Base-by-base conservation (phyloP, 2,797 vertebrate genomes). In the Crax fasciolata region DNA sequence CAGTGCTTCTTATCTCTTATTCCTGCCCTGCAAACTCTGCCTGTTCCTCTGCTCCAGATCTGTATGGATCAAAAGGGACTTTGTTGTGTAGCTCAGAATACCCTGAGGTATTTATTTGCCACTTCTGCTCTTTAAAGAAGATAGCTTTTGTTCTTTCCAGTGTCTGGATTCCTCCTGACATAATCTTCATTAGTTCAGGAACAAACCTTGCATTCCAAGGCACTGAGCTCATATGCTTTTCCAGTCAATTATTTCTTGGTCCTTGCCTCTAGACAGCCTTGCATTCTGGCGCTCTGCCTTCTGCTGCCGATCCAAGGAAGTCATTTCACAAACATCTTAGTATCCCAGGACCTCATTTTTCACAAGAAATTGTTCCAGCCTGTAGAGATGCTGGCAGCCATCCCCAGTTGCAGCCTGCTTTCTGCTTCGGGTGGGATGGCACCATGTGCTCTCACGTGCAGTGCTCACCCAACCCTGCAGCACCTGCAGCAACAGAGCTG, bases 301-400 rank as follows among this genome's bases (percentile, higher is more conserved):
- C 35, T n/a, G 61, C 75, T 1, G 3, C 55, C 28, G 14, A 14
- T 39, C 82, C 55, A 8, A 28, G 68, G 67, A n/a, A 46, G 32
- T 62, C n/a, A 2, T 63, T 76, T 72, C 55, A 6, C 30, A 20
- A 23, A 2, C 7, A 0, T 0, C 2, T 41, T 38, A 3, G 39
- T 20, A 2, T 79, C 51, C 15, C 67, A 14, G 77, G 21, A 27
- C 63, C 41, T 71, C 52, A 9, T 38, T 35, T 39, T 13, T 8
- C 23, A 13, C 49, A 51, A 19, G 75, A 39, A 57, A 30, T 46
- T 1, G 8, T 62, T 49, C 3, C 0, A 13, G 11, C 27, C 51
- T 49, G 7, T 15, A 11, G 72, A 32, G 48, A 5, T 2, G 13
- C 51, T 84, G 73, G 72, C 30, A 41, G 1, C 20, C 21, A 13